phyloP scores from a whole-genome alignment of 23 tunicate species.

The Trididemnum clinides region DNA sequence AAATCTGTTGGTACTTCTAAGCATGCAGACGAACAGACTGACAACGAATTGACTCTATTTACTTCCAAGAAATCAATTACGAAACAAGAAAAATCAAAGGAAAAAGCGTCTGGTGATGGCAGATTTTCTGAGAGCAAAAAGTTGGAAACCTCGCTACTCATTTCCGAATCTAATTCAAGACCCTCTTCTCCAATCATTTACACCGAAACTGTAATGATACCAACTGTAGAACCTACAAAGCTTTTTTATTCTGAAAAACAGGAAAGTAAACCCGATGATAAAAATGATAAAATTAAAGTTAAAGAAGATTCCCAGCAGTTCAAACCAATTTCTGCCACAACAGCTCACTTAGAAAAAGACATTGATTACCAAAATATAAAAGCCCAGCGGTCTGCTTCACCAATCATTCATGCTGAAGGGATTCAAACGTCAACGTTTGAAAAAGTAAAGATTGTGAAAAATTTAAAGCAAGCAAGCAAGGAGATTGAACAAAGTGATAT shows the following conservation, averaged over 20 bases:
- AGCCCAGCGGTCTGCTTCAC: background rate
- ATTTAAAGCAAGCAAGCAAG: background rate
- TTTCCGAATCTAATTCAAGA: too few species aligned
- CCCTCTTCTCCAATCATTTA: background rate
- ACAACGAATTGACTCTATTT: too few species aligned
- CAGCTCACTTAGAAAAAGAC: too few species aligned
- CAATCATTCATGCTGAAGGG: background rate
- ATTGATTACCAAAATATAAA: background rate
- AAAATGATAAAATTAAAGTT: slow-evolving; percentile 1
- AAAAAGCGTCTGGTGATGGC: too few species aligned
- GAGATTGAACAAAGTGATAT: background rate
- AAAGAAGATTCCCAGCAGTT: background rate
- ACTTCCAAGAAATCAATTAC: too few species aligned
- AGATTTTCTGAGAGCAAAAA: too few species aligned
- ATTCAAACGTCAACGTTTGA: background rate
- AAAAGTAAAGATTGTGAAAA: too few species aligned
- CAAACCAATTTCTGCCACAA: too few species aligned
- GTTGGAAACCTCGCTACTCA: too few species aligned
- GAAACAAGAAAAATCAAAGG: too few species aligned
- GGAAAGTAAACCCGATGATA: background rate
- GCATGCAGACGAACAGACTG: too few species aligned
- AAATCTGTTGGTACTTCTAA: too few species aligned
- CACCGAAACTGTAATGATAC: background rate
- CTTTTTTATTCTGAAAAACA: background rate
- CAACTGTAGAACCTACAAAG: background rate